Evolutionary conservation across 1,140 invertebrate species (phyloP), one percentile per base, ranked within the genome.

Genomic region (Cephus cinctus): DNA sequence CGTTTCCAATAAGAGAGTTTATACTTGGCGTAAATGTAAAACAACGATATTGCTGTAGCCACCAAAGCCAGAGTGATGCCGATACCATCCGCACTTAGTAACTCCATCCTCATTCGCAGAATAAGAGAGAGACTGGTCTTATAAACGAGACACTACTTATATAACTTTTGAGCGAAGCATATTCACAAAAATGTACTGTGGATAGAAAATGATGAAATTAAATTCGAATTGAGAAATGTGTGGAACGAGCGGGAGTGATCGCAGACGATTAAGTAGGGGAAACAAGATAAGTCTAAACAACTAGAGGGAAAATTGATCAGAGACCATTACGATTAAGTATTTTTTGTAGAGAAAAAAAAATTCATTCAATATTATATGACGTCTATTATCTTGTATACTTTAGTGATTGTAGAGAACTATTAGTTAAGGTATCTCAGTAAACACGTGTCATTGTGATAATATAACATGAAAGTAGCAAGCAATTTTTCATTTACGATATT

Each of bases 1-100:
- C 53, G 32, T 12, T 54, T 54, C 67, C 69, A 72, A 15, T 67
- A 72, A 5, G 57, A 63, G 12, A 70, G 49, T 39, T 63, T 72
- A 30, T 65, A 65, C 20, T 59, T 68, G 5, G 54, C 49, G 16
- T 66, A 67, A 2, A 39, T 12, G 21, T 59, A 56, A 23, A 61
- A 57, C n/a, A n/a, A n/a, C n/a, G 25, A 8, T 27, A 27, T 27
- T n/a, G n/a, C 25, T n/a, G 25, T n/a, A n/a, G 25, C 25, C 25
- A 27, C 25, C 25, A 27, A n/a, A n/a, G 25, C 25, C 25, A 27
- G 6, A n/a, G 25, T 27, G 25, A 27, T 27, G 25, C 25, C 25
- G 25, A 27, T n/a, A 8, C 25, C 25, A 8, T 27, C 25, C 25
- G 25, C 6, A 27, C 25, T n/a, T n/a, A n/a, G n/a, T n/a, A n/a